Conservation (phyloP, 2,888 invertebrate species). For the Dyspetes luteomarginatus region DNA sequence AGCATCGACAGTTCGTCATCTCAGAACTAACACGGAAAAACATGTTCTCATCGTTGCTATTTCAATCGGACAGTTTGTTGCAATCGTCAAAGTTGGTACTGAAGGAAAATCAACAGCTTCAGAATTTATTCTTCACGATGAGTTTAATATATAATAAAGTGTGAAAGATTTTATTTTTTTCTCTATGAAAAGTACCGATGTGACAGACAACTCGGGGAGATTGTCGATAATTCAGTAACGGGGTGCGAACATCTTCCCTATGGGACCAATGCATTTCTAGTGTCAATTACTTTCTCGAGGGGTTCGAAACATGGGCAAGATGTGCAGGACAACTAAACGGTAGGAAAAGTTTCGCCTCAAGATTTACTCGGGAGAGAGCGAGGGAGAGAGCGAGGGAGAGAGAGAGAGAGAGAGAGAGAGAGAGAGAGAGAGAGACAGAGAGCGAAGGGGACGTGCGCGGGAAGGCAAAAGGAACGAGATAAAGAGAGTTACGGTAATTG, state of each 20-base stretch:
- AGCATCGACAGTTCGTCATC: slow-evolving; percentile 19
- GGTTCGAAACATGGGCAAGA: slow-evolving; percentile 12
- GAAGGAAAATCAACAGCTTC: too few species aligned
- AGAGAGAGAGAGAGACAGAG: slow-evolving; percentile 50
- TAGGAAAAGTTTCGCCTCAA: slow-evolving; percentile 35
- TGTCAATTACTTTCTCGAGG: slow-evolving; percentile 24
- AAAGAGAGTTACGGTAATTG: slow-evolving; percentile 79
- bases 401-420: slow-evolving; percentile 27
- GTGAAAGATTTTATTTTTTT: too few species aligned
- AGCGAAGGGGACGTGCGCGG: slow-evolving; percentile 21
- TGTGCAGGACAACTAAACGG: background rate
- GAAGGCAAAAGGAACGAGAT: slow-evolving; percentile 66
- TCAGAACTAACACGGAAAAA: background rate
- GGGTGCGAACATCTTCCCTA: slow-evolving; percentile 64
- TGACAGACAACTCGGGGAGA: too few species aligned
- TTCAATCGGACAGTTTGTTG: too few species aligned
- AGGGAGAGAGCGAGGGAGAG: background rate
- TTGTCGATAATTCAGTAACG: slow-evolving; percentile 53
- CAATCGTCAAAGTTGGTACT: too few species aligned
- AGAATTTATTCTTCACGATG: too few species aligned
- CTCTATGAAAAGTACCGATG: too few species aligned
- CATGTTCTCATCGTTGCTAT: too few species aligned
- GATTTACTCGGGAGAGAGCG: slow-evolving; percentile 59
- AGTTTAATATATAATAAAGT: too few species aligned
- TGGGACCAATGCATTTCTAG: slow-evolving; percentile 47